Evolutionary conservation across 2,888 invertebrate genomes (phyloP), one percentile per base, ranked within the genome.

Genomic region (Lydus trimaculatus): DNA sequence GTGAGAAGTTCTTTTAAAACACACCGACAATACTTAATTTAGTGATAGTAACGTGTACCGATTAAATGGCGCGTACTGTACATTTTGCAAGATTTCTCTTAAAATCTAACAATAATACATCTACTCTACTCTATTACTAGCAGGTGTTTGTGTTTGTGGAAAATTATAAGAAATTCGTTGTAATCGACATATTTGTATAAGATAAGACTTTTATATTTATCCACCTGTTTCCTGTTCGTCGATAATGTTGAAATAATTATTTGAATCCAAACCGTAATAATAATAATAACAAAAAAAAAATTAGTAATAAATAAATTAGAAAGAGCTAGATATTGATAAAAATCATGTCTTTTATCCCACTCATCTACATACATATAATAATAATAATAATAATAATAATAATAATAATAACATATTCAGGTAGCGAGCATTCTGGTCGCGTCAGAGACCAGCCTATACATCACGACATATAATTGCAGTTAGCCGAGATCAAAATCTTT

Each of bases 381-480:
- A 17, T 67, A 65, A 43, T 39, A 61, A 31, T 62, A 81, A 43
- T 43, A 43, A 43, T 43, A 17, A 43, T 43, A 17, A 8, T 82
- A 82, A 82, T 84, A 82, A 20, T 48, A 56, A 56, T 25, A 56
- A 56, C 25, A 82, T 80, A 84, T 82, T 84, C 83, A 84, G 84
- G 84, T 84, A 83, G 84, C 56, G 25, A 56, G 56, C 84, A 84
- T 83, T 82, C 79, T 80, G 78, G 75, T 78, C 73, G 79, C 76
- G 76, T 78, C 77, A 76, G 67, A 76, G 79, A 79, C 80, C 78
- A 78, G 80, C 78, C 82, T 79, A 83, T 83, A 83, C 84, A 83
- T 84, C 83, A 84, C 81, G 77, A 79, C 56, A 79, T 82, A 84
- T 84, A 84, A 84, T 84, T 84, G 84, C 84, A 81, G 81, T 81